phyloP scores from a whole-genome alignment of 1,140 invertebrate genomes.

The Zeugodacus cucurbitae region DNA sequence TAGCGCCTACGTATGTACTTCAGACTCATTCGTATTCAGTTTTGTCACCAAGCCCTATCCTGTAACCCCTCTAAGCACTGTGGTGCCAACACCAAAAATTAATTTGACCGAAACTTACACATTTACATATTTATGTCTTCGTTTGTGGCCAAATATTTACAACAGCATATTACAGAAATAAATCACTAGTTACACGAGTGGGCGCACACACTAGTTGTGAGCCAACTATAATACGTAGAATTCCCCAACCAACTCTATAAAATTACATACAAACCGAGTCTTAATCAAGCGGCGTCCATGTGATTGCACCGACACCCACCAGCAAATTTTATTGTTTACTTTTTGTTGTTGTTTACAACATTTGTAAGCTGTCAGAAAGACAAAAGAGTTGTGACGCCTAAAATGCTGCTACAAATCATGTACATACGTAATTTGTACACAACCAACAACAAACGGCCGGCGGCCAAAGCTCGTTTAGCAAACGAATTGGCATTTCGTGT shows the following conservation, averaged over 20 bases:
- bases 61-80: too few relatives aligned
- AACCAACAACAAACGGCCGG: background rate
- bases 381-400: slow-evolving; percentile 16
- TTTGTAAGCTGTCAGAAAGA: background rate
- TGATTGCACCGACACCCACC: background rate
- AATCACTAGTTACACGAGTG: background rate
- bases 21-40: too few relatives aligned
- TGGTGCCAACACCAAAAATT: background rate
- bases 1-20: too few relatives aligned
- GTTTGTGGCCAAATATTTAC: background rate
- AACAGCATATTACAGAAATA: background rate
- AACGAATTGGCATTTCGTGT: slow-evolving; percentile 2
- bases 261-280: background rate
- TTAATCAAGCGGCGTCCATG: background rate
- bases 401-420: slow-evolving; percentile 19
- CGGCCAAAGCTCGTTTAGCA: background rate
- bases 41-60: too few relatives aligned
- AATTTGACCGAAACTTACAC: background rate
- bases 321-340: background rate
- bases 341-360: background rate
- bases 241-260: background rate
- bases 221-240: background rate
- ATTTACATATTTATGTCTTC: background rate
- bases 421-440: slow-evolving; percentile 6
- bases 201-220: background rate